A percentile compares a stretch with the other conserved stretches of the same genome.
Conservation (phyloP, 2,797 vertebrate genomes). For the Lophotriccus pileatus region DNA sequence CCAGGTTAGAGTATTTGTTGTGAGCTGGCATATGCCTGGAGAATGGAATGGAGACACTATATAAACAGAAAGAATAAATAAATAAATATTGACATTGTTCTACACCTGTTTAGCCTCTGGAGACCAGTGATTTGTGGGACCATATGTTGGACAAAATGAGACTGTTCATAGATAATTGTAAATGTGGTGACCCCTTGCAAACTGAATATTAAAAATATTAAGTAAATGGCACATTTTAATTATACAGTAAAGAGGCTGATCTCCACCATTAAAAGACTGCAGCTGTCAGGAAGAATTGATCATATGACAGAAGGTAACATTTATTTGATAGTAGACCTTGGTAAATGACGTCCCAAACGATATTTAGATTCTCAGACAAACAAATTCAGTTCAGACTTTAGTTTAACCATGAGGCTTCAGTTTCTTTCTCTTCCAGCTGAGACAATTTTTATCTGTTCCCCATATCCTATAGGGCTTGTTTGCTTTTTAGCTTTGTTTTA, state of each 20-base stretch:
- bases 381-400: neutral
- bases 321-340: constrained; percentile 49
- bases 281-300: constrained; percentile 40
- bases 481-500: neutral
- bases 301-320: constrained; percentile 49
- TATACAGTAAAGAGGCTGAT: constrained; percentile 44
- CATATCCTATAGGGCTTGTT: neutral
- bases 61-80: constrained; percentile 52
- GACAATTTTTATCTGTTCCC: neutral
- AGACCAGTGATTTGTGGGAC: constrained; percentile 57
- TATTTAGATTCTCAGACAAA: constrained; percentile 4
- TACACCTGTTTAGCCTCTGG: constrained; percentile 49
- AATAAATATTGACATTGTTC: constrained; percentile 64
- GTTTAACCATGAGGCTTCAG: neutral
- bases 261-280: constrained; percentile 42
- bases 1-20: constrained; percentile 14
- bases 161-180: constrained; percentile 48
- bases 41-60: neutral
- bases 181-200: constrained; percentile 51
- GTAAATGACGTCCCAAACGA: constrained; percentile 33
- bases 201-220: constrained; percentile 59
- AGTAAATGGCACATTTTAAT: constrained; percentile 62
- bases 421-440: neutral
- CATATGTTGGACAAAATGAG: constrained; percentile 62
- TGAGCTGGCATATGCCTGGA: constrained; percentile 16